Evolutionary conservation across 2,113 vertebrate genomes (phyloP), one percentile per base, ranked within the genome.

Genomic region (Piprites chloris): DNA sequence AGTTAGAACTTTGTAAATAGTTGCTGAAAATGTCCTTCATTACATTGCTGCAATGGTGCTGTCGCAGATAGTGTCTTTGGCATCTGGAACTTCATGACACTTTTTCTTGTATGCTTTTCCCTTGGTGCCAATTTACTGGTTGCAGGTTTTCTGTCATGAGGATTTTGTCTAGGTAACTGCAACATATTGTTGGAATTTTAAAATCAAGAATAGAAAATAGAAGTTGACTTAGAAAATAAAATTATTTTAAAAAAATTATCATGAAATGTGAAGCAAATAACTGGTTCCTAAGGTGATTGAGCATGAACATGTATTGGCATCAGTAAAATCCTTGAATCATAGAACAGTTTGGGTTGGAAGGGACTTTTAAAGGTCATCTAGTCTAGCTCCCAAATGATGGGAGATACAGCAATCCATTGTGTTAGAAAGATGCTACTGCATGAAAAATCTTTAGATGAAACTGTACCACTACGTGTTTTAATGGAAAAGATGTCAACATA

Each of bases 241-340:
- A 81, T 35, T 8, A 3, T 75, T 22, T 1, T 23, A 65, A 6
- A 2, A 0, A 2, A 56, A 22, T 44, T 63, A 5, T 59, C 22
- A 71, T 42, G 53, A 80, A 66, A 49, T 55, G 24, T 69, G 42
- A 89, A 72, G n/a, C 37, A 82, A 73, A 85, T 67, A 66, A n/a
- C 30, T 81, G 32, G 24, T 80, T 28, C 35, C 33, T 69, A 47
- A 76, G 17, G 5, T 73, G 68, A 73, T 3, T 73, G 52, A 89
- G 28, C 22, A 50, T 32, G 20, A 67, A 23, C 16, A 22, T 13
- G 2, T 77, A 17, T 9, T 69, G 18, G 14, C 21, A 84, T 80
- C 32, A 74, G 32, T 42, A 78, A 90, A 85, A 56, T 62, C 41
- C 50, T 6, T 39, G 61, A 39, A 16, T 55, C 46, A 32, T 26